These are phyloP conservation scores for Acrocephalus scirpaceus DNA, from an alignment of 2,797 vertebrate species.

Conservation along the genomic window DNA sequence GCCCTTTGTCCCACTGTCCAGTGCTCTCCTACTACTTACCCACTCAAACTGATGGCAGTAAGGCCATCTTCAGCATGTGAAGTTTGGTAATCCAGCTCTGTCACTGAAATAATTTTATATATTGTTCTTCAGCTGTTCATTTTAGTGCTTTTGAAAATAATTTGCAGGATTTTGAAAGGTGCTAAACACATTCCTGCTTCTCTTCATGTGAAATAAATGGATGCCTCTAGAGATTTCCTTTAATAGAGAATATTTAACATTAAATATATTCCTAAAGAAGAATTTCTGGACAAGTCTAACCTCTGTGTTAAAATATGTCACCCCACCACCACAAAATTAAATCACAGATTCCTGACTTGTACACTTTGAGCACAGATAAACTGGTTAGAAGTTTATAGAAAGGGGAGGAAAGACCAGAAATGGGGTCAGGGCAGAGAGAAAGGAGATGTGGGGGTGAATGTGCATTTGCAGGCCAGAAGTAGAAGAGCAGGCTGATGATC, in stretches of 20 bases:
- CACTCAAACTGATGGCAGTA: background rate
- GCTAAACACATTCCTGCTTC: background rate
- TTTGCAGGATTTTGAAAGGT: background rate
- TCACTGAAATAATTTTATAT: background rate
- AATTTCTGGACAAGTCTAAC: background rate
- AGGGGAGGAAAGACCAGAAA: background rate
- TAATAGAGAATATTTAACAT: background rate
- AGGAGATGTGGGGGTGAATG: background rate
- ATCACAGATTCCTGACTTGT: background rate
- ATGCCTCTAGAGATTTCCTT: background rate
- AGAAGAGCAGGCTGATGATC: background rate
- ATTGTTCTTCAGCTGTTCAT: background rate
- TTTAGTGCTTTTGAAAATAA: background rate
- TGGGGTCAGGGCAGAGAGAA: accelerated
- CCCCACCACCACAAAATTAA: accelerated
- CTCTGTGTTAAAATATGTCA: background rate
- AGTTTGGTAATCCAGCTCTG: background rate
- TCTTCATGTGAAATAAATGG: background rate
- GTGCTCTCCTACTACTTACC: background rate
- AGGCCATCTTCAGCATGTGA: background rate
- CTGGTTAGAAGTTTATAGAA: background rate
- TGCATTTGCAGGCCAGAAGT: background rate
- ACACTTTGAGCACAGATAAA: background rate
- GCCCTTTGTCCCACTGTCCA: background rate
- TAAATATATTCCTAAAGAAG: background rate